Conservation (phyloP, 30 jellyfish, hydroid and myxozoan species). For the Aurelia sp. region DNA sequence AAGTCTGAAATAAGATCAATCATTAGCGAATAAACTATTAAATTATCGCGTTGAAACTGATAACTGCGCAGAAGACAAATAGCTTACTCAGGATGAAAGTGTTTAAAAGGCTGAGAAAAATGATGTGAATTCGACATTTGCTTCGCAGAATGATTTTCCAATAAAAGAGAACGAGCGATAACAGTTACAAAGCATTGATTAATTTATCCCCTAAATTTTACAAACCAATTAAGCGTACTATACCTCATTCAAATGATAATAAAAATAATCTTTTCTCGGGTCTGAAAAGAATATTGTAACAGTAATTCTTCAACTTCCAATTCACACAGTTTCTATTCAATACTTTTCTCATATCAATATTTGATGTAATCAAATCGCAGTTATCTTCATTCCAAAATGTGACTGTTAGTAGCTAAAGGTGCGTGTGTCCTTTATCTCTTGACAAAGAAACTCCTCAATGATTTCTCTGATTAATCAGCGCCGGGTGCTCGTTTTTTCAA, state of each 20-base stretch:
- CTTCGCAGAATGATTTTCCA: too few species aligned
- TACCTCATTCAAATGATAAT: background rate
- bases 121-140: too few species aligned
- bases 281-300: slow-evolving; percentile 1
- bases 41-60: too few species aligned
- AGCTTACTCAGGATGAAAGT: too few species aligned
- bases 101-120: too few species aligned
- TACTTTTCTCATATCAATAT: background rate
- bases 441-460: background rate
- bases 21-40: too few species aligned
- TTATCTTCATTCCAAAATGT: too few species aligned
- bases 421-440: background rate
- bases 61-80: too few species aligned
- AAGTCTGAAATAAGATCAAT: too few species aligned
- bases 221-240: background rate
- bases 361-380: background rate
- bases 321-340: slow-evolving; percentile 10
- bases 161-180: too few species aligned
- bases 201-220: background rate
- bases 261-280: background rate
- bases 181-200: background rate
- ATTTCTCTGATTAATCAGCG: too few species aligned
- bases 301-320: background rate
- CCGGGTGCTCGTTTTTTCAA: too few species aligned
- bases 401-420: background rate